Evolutionary conservation across 2,888 invertebrate genomes (phyloP).

Genomic region (Scaptodrosophila latifasciaeformis): DNA sequence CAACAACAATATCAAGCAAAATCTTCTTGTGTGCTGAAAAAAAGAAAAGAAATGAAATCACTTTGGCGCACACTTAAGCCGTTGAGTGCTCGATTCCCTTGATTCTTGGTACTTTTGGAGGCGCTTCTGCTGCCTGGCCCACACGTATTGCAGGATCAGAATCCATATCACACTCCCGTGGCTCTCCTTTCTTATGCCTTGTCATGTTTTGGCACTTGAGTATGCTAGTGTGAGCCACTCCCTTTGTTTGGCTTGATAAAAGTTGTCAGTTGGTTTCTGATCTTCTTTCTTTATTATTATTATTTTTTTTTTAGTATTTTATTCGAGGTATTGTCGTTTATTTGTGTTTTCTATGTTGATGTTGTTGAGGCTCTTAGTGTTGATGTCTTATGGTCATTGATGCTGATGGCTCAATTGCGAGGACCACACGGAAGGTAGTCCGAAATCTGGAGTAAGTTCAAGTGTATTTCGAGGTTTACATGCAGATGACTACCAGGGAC

Average conservation of each 20-base stretch:
- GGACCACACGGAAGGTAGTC: constrained; percentile 58
- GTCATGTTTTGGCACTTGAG: constrained; percentile 68
- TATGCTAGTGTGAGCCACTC: constrained; percentile 49
- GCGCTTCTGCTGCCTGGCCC: constrained; percentile 56
- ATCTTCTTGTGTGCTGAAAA: constrained; percentile 7
- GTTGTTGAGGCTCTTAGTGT: constrained; percentile 19
- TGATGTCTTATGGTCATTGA: constrained; percentile 42
- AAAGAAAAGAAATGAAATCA: constrained; percentile 25
- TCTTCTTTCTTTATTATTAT: constrained; percentile 8
- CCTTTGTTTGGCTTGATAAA: constrained; percentile 55
- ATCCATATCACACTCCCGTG: constrained; percentile 13
- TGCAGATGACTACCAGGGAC: too few species aligned
- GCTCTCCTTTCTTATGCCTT: constrained; percentile 39
- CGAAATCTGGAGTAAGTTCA: constrained; percentile 45
- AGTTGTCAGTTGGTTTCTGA: constrained; percentile 46
- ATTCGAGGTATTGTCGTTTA: background rate
- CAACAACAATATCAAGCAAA: background rate
- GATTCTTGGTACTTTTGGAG: constrained; percentile 63
- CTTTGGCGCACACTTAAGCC: constrained; percentile 70
- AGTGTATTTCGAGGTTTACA: too few species aligned
- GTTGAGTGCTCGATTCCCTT: constrained; percentile 55
- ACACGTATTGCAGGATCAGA: constrained; percentile 64
- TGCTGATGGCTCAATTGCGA: constrained; percentile 61
- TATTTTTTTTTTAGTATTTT: background rate
- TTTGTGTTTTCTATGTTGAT: too few species aligned